phyloP scores from a whole-genome alignment of 1,140 invertebrate genomes.

The Trichonephila clavata region DNA sequence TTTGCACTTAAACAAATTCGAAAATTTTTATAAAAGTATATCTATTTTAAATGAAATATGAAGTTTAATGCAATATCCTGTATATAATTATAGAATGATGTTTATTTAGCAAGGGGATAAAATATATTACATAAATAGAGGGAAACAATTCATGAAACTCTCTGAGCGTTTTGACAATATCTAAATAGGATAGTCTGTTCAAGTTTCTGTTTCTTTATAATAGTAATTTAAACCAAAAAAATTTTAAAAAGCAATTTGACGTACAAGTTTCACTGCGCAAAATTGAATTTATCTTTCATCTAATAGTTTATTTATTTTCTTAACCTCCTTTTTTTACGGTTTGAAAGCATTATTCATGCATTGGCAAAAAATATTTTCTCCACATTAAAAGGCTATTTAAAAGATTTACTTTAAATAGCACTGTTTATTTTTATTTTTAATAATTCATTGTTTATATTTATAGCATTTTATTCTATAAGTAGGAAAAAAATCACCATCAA shows the following conservation, averaged over 20 bases:
- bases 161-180: neutral
- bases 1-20: neutral
- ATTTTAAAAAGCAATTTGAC: neutral
- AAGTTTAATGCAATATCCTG: neutral
- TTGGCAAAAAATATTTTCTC: constrained; percentile 1
- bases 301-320: neutral
- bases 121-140: neutral
- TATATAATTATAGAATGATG: neutral
- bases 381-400: neutral
- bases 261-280: neutral
- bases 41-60: neutral
- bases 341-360: neutral
- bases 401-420: neutral
- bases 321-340: neutral
- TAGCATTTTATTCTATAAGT: neutral
- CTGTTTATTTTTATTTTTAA: neutral
- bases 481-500: too few relatives aligned
- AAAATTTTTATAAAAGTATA: neutral
- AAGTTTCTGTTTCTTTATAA: constrained; percentile 5
- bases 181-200: neutral
- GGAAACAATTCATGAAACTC: neutral
- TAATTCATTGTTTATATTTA: neutral
- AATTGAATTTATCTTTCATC: constrained; percentile 8
- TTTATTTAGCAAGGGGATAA: neutral
- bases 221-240: neutral